phyloP scores from a whole-genome alignment of 2,113 vertebrate species.

The Anguilla rostrata region DNA sequence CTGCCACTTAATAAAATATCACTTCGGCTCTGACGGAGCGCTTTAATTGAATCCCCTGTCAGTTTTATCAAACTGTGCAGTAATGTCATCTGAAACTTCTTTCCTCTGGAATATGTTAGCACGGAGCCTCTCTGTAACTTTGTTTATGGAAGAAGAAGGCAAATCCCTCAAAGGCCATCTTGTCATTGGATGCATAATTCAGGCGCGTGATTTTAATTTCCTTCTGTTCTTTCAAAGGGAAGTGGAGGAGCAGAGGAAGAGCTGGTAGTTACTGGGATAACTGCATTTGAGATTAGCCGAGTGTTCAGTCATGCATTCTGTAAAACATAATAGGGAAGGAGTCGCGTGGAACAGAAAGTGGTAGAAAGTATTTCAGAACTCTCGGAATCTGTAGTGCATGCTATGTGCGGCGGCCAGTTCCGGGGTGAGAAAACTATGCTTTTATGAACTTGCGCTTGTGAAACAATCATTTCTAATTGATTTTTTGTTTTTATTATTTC shows the following conservation, averaged over 20 bases:
- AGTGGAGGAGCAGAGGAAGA: constrained; percentile 57
- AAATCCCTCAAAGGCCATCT: constrained; percentile 64
- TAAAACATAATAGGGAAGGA: constrained; percentile 64
- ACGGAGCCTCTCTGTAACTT: constrained; percentile 59
- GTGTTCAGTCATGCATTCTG: constrained; percentile 57
- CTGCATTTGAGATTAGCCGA: constrained; percentile 70
- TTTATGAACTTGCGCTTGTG: neutral
- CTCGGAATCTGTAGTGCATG: constrained; percentile 37
- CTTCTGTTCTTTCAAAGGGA: constrained; percentile 78
- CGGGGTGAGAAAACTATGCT: neutral
- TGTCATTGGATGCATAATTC: constrained; percentile 80
- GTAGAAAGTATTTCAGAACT: constrained; percentile 52
- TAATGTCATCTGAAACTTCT: constrained; percentile 75
- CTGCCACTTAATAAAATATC: constrained; percentile 81
- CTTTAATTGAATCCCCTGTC: constrained; percentile 84
- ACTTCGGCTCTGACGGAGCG: constrained; percentile 71
- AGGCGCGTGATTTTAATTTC: constrained; percentile 81
- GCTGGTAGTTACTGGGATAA: constrained; percentile 72
- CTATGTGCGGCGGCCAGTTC: constrained; percentile 55
- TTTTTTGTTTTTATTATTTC: neutral
- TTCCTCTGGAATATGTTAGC: constrained; percentile 64
- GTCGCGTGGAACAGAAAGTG: constrained; percentile 61
- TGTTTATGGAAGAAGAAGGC: constrained; percentile 56
- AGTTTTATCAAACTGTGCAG: constrained; percentile 81
- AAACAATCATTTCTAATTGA: neutral